Conservation (phyloP, 1,140 invertebrate genomes). For the Atta colombica region DNA sequence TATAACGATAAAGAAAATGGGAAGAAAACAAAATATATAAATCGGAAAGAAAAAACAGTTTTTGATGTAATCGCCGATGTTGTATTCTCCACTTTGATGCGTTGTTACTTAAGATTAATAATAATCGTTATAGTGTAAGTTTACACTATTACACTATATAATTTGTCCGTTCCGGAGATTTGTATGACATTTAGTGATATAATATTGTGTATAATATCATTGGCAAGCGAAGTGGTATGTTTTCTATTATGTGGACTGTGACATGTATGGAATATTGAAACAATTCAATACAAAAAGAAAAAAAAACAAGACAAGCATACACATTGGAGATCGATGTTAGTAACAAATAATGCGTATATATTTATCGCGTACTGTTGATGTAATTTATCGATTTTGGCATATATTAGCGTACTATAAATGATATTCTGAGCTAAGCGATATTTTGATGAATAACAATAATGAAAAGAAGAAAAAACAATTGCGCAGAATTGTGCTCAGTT, state of each 20-base stretch:
- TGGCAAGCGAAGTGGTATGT: background rate
- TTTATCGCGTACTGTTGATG: background rate
- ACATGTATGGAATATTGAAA: background rate
- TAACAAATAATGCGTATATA: background rate
- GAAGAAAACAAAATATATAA: background rate
- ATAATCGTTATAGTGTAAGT: slow-evolving; percentile 20
- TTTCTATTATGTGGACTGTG: background rate
- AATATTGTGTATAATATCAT: background rate
- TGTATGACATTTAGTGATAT: background rate
- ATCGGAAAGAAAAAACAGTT: background rate
- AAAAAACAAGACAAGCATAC: background rate
- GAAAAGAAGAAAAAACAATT: background rate
- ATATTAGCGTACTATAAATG: slow-evolving; percentile 6
- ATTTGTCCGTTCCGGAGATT: background rate
- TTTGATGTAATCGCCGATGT: slow-evolving; percentile 27
- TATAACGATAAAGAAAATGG: background rate
- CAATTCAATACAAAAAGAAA: background rate
- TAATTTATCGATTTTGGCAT: slow-evolving; percentile 3
- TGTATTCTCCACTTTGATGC: background rate
- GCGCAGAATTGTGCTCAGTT: slow-evolving; percentile 3
- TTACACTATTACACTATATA: slow-evolving; percentile 28
- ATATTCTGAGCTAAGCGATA: background rate
- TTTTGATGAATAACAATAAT: background rate
- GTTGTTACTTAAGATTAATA: slow-evolving; percentile 26
- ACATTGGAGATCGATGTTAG: background rate